Evolutionary conservation across 2,113 vertebrate species (phyloP), one percentile per base, ranked within the genome.

Genomic region (Festucalex cinctus): DNA sequence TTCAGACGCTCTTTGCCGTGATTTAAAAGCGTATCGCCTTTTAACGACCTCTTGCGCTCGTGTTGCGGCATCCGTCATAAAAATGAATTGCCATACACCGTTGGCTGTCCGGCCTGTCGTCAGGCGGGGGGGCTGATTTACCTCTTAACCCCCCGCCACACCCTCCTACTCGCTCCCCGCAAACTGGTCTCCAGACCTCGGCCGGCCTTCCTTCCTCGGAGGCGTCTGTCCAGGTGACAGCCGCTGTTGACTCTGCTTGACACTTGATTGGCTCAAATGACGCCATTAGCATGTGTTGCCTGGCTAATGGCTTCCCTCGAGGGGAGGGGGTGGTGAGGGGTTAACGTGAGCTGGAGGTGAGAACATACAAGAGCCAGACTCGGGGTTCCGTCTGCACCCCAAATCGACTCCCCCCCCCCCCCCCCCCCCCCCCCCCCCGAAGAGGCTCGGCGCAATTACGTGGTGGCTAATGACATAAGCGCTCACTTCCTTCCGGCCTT

Each of bases 321-420:
- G 88, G 83, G 73, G 17, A 3, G 9, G 8, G 9, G 2, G 17
- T 19, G 57, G 32, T 0, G 16, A 39, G 9, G 49, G 53, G 53
- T 89, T 86, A 83, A 73, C 78, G 75, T 90, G 88, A 83, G 77
- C 76, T 82, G 53, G 82, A 91, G 89, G 91, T 91, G 90, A 91
- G 91, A 92, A 91, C 90, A 92, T 89, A 88, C 86, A 91, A 91
- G 86, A 91, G 81, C 90, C 90, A 91, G 90, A 83, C 80, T 75
- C 77, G 1, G 73, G 73, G 77, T 78, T 78, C 83, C 69, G 71
- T 87, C 68, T 68, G 37, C 85, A 79, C 84, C 13, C 88, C 84
- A 90, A 91, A 91, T 91, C 88, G 89, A 86, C 88, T 84, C 87
- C 89, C 90, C 91, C 91, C 89, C 90, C 88, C 90, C 86, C 84